These are phyloP conservation scores for Uria lomvia DNA, from an alignment of 2,113 vertebrate species.

Conservation along the genomic window DNA sequence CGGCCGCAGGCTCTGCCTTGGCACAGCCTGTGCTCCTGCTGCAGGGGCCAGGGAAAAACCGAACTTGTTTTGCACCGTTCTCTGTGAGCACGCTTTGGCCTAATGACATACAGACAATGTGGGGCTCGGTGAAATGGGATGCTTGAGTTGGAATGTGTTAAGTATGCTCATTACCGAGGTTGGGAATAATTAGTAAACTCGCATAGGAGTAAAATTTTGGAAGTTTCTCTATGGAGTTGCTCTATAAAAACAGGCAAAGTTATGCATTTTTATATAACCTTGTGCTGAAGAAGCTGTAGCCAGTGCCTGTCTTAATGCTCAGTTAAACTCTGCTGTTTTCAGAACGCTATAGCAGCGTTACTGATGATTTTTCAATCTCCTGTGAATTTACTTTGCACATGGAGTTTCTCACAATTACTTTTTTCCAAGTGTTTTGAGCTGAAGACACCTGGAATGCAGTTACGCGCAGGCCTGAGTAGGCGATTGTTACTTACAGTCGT, in stretches of 20 bases:
- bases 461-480: background rate
- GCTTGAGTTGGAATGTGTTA: too few species aligned
- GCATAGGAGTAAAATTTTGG: background rate
- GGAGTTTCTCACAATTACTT: background rate
- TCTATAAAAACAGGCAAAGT: background rate
- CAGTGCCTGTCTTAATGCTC: background rate
- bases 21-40: accelerated
- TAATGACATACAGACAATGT: accelerated
- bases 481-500: too few species aligned
- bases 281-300: background rate
- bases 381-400: background rate
- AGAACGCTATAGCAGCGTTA: background rate
- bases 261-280: background rate
- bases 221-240: background rate
- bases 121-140: background rate
- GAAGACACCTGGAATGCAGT: background rate
- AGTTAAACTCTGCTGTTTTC: background rate
- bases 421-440: background rate
- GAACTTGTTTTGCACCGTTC: background rate
- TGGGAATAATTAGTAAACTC: background rate
- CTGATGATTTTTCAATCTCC: background rate
- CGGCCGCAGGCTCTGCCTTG: background rate
- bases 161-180: background rate
- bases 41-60: accelerated
- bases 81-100: background rate